Evolutionary conservation across 2,888 invertebrate genomes (phyloP).

Genomic region (Amphiduros pacificus): DNA sequence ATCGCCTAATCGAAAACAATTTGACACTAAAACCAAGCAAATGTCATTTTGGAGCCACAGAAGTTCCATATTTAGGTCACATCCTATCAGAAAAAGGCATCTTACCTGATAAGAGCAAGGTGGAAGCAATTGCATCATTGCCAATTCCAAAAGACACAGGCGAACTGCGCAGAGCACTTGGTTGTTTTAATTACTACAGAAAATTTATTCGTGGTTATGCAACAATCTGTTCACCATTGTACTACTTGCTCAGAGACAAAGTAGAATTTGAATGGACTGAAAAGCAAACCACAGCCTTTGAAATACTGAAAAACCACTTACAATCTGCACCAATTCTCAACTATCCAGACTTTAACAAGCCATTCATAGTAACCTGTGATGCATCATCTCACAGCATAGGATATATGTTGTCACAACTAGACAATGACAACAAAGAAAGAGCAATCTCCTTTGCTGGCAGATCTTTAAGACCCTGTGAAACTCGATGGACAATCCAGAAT

Average conservation of each 20-base stretch:
- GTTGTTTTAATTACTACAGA: conserved; percentile 25
- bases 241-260: neutral
- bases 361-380: conserved; percentile 26
- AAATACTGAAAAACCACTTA: neutral
- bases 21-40: neutral
- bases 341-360: conserved; percentile 22
- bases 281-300: neutral
- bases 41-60: neutral
- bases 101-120: conserved; percentile 18
- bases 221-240: conserved; percentile 48
- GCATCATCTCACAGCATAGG: conserved; percentile 25
- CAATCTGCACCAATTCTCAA: neutral
- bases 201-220: conserved; percentile 18
- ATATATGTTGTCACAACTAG: conserved; percentile 24
- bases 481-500: conserved; percentile 7
- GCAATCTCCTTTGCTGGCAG: conserved; percentile 1
- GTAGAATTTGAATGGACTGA: conserved; percentile 3
- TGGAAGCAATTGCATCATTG: conserved; percentile 18
- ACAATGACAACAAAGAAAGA: neutral
- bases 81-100: conserved; percentile 18
- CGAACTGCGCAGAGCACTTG: conserved; percentile 18
- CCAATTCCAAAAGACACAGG: conserved; percentile 18
- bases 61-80: conserved; percentile 27
- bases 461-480: neutral
- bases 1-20: neutral